phyloP scores from a whole-genome alignment of 2,888 invertebrate genomes.

The Zaprionus bogoriensis region DNA sequence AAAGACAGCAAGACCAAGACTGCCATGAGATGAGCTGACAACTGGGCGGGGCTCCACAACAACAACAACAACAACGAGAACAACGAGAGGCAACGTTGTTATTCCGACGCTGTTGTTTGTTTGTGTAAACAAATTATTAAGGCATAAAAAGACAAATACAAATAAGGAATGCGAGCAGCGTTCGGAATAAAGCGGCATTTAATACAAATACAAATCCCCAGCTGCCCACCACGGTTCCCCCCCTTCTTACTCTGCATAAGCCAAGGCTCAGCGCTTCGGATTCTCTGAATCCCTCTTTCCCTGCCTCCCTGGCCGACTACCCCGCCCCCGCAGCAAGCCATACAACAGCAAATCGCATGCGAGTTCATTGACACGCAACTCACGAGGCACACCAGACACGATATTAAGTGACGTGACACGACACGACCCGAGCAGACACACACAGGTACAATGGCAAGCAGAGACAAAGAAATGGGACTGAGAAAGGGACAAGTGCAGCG shows the following conservation, averaged over 20 bases:
- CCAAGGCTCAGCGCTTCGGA: not conserved
- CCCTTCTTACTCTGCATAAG: too few species aligned
- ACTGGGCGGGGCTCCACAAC: constrained; percentile 30
- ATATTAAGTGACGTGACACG: constrained; percentile 46
- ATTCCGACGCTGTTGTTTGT: constrained; percentile 36
- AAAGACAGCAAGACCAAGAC: constrained; percentile 13
- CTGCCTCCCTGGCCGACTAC: not conserved
- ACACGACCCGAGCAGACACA: not conserved
- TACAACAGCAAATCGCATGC: constrained; percentile 70
- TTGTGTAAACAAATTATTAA: constrained; percentile 72
- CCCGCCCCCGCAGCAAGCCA: constrained; percentile 50
- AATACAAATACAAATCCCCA: constrained; percentile 40
- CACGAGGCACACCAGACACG: constrained; percentile 45
- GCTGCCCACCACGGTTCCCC: constrained; percentile 5
- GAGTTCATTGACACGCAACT: constrained; percentile 72
- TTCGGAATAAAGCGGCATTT: constrained; percentile 67
- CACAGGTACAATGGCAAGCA: not conserved
- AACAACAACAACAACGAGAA: constrained; percentile 16
- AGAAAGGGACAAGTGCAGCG: not conserved
- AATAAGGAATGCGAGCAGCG: constrained; percentile 40
- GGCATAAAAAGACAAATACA: constrained; percentile 61
- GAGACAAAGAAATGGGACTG: not conserved
- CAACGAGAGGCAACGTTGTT: constrained; percentile 26
- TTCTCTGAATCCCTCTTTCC: not conserved
- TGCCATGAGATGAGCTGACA: constrained; percentile 14